Evolutionary conservation across 2,888 invertebrate genomes (phyloP).

Genomic region (Sminthurides aquaticus): DNA sequence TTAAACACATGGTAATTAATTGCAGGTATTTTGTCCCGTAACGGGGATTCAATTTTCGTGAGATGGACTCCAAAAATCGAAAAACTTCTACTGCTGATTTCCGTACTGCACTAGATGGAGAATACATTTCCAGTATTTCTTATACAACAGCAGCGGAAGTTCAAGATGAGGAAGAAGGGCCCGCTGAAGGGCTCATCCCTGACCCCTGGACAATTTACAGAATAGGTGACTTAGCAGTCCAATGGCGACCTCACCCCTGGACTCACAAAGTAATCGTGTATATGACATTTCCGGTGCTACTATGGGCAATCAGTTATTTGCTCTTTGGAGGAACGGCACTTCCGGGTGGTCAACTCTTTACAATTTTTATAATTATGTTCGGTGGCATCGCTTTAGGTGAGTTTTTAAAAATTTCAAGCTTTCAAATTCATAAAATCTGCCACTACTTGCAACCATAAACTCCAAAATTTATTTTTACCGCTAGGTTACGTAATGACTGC

Average conservation of each 20-base stretch:
- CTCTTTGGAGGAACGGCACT: constrained; percentile 24
- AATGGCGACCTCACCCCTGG: constrained; percentile 14
- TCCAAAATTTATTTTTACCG: too few species aligned
- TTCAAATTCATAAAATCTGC: too few species aligned
- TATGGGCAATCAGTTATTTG: constrained; percentile 25
- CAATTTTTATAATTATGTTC: constrained; percentile 19
- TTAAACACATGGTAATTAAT: too few species aligned
- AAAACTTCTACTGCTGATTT: too few species aligned
- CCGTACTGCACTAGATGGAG: constrained; percentile 2
- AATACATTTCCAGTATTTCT: constrained; percentile 7
- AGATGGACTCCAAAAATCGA: too few species aligned
- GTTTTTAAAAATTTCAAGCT: too few species aligned
- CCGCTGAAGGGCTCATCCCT: not conserved
- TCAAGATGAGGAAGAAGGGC: not conserved
- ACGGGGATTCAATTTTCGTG: too few species aligned
- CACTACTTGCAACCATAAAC: too few species aligned
- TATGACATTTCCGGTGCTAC: constrained; percentile 17
- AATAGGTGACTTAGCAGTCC: constrained; percentile 14
- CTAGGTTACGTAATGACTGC: constrained; percentile 70
- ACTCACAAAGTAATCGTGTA: constrained; percentile 16
- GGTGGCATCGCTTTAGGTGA: constrained; percentile 22
- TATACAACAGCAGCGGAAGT: constrained; percentile 3
- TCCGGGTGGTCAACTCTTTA: constrained; percentile 25
- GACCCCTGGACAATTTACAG: constrained; percentile 14
- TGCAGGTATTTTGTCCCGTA: too few species aligned